These are phyloP conservation scores for Schizothorax lantsangensis DNA, from an alignment of 2,797 vertebrate species.

Conservation along the genomic window DNA sequence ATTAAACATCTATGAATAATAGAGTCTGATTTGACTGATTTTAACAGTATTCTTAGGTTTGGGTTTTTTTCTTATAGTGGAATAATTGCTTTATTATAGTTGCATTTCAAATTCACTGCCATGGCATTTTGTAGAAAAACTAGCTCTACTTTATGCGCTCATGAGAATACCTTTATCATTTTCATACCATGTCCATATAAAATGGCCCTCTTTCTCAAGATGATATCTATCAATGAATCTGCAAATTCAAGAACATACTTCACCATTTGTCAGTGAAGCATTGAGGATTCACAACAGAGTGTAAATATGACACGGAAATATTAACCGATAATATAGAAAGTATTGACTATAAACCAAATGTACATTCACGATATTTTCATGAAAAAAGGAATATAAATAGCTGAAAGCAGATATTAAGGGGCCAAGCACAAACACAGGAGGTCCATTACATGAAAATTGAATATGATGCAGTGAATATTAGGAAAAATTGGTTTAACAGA, in stretches of 20 bases:
- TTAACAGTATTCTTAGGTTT: slow-evolving; percentile 61
- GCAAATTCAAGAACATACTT: slow-evolving; percentile 88
- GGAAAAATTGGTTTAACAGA: not conserved
- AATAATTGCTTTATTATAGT: not conserved
- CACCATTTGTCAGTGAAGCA: slow-evolving; percentile 84
- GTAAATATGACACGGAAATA: slow-evolving; percentile 66
- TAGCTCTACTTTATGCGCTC: slow-evolving; percentile 80
- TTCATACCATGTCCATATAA: slow-evolving; percentile 88
- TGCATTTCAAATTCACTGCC: slow-evolving; percentile 72
- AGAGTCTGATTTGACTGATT: not conserved
- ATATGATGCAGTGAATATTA: not conserved
- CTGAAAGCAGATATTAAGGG: not conserved
- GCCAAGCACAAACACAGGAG: slow-evolving; percentile 11
- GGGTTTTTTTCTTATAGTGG: not conserved
- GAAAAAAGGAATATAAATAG: slow-evolving; percentile 61
- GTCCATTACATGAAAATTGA: not conserved
- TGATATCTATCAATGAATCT: slow-evolving; percentile 89
- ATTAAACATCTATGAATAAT: not conserved
- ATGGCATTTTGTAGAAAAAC: slow-evolving; percentile 82
- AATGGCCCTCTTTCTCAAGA: slow-evolving; percentile 87
- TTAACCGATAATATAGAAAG: slow-evolving; percentile 50
- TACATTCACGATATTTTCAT: slow-evolving; percentile 32
- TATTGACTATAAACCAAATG: slow-evolving; percentile 31
- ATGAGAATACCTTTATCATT: slow-evolving; percentile 86
- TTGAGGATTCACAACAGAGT: slow-evolving; percentile 71